phyloP scores from a whole-genome alignment of 1,140 invertebrate species.

The Coenobita brevimanus region DNA sequence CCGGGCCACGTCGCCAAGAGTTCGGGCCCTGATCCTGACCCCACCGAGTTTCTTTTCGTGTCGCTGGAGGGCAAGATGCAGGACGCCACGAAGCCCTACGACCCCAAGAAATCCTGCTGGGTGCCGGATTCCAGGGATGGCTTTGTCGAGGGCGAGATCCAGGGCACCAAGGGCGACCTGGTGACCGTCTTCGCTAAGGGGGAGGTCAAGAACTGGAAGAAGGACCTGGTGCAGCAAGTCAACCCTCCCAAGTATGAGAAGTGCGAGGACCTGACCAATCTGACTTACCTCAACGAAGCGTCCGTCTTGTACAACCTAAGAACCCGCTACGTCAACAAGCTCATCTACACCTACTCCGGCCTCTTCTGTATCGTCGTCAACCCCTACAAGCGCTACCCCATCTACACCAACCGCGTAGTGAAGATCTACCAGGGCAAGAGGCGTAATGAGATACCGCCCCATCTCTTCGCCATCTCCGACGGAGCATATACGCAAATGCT shows the following conservation, averaged over 20 bases:
- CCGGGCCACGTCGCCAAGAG: constrained; percentile 70
- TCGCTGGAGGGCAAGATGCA: constrained; percentile 81
- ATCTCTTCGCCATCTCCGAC: no score
- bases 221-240: constrained; percentile 80
- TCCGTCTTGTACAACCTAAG: constrained; percentile 79
- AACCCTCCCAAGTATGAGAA: constrained; percentile 83
- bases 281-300: constrained; percentile 81
- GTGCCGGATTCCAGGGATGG: constrained; percentile 61
- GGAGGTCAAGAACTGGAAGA: constrained; percentile 72
- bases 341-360: constrained; percentile 82
- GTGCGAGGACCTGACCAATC: constrained; percentile 80
- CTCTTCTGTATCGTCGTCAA: no score
- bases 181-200: constrained; percentile 71
- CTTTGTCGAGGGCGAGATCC: constrained; percentile 46
- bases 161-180: constrained; percentile 68
- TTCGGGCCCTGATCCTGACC: constrained; percentile 86
- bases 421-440: no score
- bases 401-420: no score
- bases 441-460: no score
- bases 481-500: no score
- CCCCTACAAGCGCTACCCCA: no score
- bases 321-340: constrained; percentile 74
- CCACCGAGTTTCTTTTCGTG: constrained; percentile 93
- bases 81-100: constrained; percentile 43
- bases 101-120: constrained; percentile 69